phyloP scores from a whole-genome alignment of 2,797 vertebrate species.

The Perdix hodgsoniae region DNA sequence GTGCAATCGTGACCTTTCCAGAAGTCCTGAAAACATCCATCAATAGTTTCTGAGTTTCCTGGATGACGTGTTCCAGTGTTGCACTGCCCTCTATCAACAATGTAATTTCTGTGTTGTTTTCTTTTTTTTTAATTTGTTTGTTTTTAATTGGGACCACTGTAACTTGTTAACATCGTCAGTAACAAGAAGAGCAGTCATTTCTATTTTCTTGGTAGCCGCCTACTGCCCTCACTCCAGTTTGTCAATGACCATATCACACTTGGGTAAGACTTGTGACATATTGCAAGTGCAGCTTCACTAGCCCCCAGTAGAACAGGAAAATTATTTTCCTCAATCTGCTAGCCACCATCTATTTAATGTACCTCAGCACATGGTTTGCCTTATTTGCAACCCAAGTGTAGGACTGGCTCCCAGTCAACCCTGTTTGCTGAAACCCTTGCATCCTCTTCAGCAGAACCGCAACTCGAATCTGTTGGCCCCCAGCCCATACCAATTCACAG shows the following conservation, averaged over 20 bases:
- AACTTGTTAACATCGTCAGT: not conserved
- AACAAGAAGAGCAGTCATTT: not conserved
- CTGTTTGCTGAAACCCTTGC: not conserved
- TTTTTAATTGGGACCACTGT: not conserved
- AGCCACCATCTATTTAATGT: not conserved
- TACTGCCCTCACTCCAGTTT: not conserved
- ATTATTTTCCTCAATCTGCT: not conserved
- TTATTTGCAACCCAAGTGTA: not conserved
- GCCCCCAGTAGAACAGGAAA: fast-evolving
- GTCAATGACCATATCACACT: not conserved
- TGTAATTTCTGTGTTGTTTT: not conserved
- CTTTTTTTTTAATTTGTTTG: too few relatives aligned
- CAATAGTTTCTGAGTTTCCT: not conserved
- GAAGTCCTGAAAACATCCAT: not conserved
- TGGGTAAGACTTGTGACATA: fast-evolving
- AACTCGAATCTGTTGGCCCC: not conserved
- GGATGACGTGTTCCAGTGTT: not conserved
- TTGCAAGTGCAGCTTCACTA: not conserved
- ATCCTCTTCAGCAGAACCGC: not conserved
- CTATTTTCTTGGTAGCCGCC: not conserved
- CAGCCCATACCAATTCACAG: fast-evolving
- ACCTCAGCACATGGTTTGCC: not conserved
- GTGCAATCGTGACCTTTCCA: not conserved
- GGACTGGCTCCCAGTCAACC: not conserved
- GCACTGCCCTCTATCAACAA: not conserved